phyloP scores from a whole-genome alignment of 2,797 vertebrate genomes.

The Melanotaenia nigrans region DNA sequence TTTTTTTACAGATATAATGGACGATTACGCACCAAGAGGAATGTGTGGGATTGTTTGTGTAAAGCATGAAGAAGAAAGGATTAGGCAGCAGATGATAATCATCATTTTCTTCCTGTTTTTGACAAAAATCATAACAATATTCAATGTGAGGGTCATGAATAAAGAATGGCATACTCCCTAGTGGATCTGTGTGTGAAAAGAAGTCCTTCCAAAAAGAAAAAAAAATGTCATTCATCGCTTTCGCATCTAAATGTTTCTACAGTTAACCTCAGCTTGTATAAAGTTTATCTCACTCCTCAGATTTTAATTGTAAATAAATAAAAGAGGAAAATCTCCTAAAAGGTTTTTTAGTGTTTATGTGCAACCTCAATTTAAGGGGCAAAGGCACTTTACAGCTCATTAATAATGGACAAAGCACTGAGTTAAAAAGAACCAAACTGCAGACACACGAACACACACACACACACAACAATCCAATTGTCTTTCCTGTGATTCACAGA shows the following conservation, averaged over 20 bases:
- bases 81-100: background rate
- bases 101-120: background rate
- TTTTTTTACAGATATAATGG: slow-evolving; percentile 3
- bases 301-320: background rate
- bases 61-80: slow-evolving; percentile 4
- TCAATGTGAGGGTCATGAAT: background rate
- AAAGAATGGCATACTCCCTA: slow-evolving; percentile 54
- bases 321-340: background rate
- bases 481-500: slow-evolving; percentile 60
- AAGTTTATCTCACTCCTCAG: background rate
- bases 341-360: background rate
- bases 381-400: slow-evolving; percentile 44
- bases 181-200: slow-evolving; percentile 43
- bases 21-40: background rate
- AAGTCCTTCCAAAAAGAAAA: slow-evolving; percentile 20
- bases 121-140: background rate
- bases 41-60: background rate
- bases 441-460: slow-evolving; percentile 13
- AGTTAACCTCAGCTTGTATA: background rate
- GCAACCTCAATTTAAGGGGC: slow-evolving; percentile 8
- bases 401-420: slow-evolving; percentile 36
- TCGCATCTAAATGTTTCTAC: background rate
- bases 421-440: slow-evolving; percentile 18
- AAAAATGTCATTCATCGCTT: slow-evolving; percentile 12
- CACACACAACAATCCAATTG: slow-evolving; percentile 52